A percentile compares a stretch with the other conserved stretches of the same genome.
These are phyloP conservation scores for Colistium nudipinnis DNA, from an alignment of 2,113 vertebrate species.

Conservation along the genomic window DNA sequence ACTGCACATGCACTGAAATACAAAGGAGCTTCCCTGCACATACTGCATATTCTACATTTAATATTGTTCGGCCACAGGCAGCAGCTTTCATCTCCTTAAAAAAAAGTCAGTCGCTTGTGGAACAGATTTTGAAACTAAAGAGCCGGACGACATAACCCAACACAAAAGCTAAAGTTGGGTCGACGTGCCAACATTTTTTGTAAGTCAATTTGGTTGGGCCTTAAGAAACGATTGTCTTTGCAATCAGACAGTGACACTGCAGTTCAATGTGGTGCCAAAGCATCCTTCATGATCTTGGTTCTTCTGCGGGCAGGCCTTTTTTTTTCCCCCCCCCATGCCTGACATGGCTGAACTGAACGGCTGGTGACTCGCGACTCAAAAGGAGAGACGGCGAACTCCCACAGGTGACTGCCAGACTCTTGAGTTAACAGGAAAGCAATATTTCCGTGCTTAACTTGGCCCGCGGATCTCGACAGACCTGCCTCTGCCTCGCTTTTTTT, in stretches of 20 bases:
- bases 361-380: constrained; percentile 50
- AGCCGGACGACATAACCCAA: neutral
- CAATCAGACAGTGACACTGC: neutral
- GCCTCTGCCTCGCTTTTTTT: constrained; percentile 72
- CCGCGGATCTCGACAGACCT: constrained; percentile 57
- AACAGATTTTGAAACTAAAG: neutral
- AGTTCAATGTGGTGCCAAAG: neutral
- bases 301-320: constrained; percentile 30
- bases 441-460: constrained; percentile 81
- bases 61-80: too few species aligned
- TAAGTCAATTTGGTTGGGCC: too few species aligned
- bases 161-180: neutral
- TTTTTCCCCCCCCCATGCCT: constrained; percentile 25
- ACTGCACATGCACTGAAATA: constrained; percentile 35
- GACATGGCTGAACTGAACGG: constrained; percentile 38
- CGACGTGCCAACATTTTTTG: neutral
- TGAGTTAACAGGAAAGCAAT: constrained; percentile 81
- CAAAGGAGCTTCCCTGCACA: constrained; percentile 10
- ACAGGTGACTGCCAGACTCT: constrained; percentile 72
- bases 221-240: neutral
- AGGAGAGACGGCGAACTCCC: constrained; percentile 61
- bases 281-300: constrained; percentile 15
- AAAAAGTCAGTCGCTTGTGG: too few species aligned
- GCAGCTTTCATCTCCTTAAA: too few species aligned
- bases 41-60: too few species aligned